A percentile compares a stretch with the other conserved stretches of the same genome.
Conservation (phyloP, 2,888 invertebrate species). For the Helicoverpa assulta region DNA sequence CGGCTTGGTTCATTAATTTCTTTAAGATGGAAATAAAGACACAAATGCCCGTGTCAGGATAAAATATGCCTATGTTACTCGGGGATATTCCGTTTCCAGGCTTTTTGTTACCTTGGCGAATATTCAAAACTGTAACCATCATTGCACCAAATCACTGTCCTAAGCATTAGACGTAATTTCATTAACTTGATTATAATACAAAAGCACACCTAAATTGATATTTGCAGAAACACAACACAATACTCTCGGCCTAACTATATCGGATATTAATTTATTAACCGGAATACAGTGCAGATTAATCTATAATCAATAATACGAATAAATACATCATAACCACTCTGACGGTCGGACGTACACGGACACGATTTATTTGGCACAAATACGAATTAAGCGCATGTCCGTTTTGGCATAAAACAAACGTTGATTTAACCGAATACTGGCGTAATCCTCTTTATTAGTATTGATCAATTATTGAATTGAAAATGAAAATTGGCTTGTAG, state of each 20-base stretch:
- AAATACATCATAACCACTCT: conserved; percentile 42
- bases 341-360: conserved; percentile 21
- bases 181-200: no score
- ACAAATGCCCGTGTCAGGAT: no score
- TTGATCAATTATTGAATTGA: conserved; percentile 1
- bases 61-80: no score
- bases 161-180: no score
- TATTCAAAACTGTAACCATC: no score
- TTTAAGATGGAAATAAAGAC: no score
- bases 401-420: conserved; percentile 6
- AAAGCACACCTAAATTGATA: background rate
- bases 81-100: no score
- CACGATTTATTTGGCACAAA: conserved; percentile 21
- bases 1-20: no score
- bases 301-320: conserved; percentile 27
- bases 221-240: background rate
- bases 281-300: conserved; percentile 8
- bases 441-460: background rate
- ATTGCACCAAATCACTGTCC: no score
- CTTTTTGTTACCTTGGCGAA: no score
- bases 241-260: background rate
- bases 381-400: conserved; percentile 7
- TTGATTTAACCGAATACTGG: conserved; percentile 9
- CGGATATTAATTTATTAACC: conserved; percentile 15
- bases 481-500: no score